These are phyloP conservation scores for Gavia stellata DNA, from an alignment of 2,113 vertebrate genomes.

Conservation along the genomic window DNA sequence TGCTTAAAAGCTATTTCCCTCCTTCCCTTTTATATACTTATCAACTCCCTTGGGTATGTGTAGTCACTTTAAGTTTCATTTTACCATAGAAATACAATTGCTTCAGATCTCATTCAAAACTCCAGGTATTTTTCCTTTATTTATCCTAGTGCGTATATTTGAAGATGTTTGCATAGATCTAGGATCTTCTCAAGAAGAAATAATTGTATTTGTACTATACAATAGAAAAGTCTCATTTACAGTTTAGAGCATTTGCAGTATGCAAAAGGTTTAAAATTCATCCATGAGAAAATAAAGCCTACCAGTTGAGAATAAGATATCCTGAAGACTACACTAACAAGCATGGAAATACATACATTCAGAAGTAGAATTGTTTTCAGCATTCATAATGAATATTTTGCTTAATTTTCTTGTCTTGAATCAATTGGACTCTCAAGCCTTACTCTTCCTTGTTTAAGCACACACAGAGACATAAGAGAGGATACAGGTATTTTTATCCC, in stretches of 20 bases:
- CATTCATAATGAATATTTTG: neutral
- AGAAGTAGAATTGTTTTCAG: neutral
- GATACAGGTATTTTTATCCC: neutral
- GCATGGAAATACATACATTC: neutral
- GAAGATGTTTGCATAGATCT: neutral
- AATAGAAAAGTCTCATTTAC: neutral
- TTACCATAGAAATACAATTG: neutral
- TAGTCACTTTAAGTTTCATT: neutral
- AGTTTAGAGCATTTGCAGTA: neutral
- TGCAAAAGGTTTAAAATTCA: neutral
- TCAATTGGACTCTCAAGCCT: neutral
- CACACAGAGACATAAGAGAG: neutral
- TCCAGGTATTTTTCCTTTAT: neutral
- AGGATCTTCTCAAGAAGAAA: neutral
- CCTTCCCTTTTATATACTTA: neutral
- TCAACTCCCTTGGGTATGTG: neutral
- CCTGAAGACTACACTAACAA: neutral
- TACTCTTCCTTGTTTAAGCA: neutral
- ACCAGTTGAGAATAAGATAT: neutral
- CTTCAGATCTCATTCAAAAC: neutral
- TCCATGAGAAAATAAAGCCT: neutral
- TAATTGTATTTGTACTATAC: neutral
- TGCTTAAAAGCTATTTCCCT: neutral
- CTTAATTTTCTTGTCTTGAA: neutral
- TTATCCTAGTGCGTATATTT: fast-evolving